Evolutionary conservation across 2,888 invertebrate genomes (phyloP).

Genomic region (Podabrus alpinus): DNA sequence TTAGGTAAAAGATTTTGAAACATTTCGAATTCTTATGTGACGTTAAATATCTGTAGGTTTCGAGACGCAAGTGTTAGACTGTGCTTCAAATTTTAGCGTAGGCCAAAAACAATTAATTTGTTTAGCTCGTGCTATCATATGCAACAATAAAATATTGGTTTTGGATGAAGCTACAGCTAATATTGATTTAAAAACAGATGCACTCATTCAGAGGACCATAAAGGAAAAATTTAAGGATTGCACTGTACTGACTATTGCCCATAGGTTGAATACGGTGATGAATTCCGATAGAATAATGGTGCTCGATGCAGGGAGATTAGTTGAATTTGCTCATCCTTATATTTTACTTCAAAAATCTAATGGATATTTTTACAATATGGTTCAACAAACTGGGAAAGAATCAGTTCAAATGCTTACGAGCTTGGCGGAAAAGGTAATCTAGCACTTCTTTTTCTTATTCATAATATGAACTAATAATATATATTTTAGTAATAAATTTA

Average conservation of each 20-base stretch:
- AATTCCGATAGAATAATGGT: slow-evolving; percentile 77
- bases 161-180: slow-evolving; percentile 77
- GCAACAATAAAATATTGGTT: slow-evolving; percentile 51
- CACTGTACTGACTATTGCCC: slow-evolving; percentile 82
- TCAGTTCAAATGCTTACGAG: slow-evolving; percentile 32
- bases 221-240: slow-evolving; percentile 73
- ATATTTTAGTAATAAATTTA: no score
- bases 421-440: neutral
- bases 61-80: slow-evolving; percentile 70
- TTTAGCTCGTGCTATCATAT: slow-evolving; percentile 63
- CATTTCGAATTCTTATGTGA: no score
- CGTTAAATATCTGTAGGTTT: no score
- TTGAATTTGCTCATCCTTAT: slow-evolving; percentile 60
- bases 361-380: slow-evolving; percentile 43
- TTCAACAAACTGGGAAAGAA: slow-evolving; percentile 44
- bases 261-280: slow-evolving; percentile 83
- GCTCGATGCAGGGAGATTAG: slow-evolving; percentile 60
- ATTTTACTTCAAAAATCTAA: slow-evolving; percentile 43
- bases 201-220: slow-evolving; percentile 76
- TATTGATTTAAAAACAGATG: slow-evolving; percentile 76
- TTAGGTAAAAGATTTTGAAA: no score
- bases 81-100: slow-evolving; percentile 53
- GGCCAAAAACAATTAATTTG: slow-evolving; percentile 69
- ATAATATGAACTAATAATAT: no score
- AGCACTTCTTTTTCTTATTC: no score